phyloP scores from a whole-genome alignment of 2,888 invertebrate genomes.

The Lissocephala sabroskyi region DNA sequence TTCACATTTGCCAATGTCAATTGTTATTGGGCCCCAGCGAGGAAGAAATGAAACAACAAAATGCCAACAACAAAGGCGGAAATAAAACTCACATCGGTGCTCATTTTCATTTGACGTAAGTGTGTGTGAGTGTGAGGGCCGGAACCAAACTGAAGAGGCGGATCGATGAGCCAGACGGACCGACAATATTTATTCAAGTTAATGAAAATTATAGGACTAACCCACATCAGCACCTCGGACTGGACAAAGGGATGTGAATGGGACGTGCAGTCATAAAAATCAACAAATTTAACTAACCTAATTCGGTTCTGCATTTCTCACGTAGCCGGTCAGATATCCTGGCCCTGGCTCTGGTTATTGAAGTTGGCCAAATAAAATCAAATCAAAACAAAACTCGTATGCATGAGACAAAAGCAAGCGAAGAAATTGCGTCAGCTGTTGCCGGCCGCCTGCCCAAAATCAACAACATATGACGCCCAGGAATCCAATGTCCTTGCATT shows the following conservation, averaged over 20 bases:
- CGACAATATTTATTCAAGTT: conserved; percentile 25
- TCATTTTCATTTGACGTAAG: not conserved
- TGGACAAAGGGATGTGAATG: not conserved
- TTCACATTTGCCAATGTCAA: conserved; percentile 18
- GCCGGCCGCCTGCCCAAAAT: not conserved
- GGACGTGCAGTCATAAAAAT: conserved; percentile 16
- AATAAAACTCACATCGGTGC: not conserved
- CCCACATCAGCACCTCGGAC: no score
- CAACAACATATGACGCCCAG: conserved; percentile 37
- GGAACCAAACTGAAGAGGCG: conserved; percentile 8
- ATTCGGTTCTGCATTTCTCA: conserved; percentile 36
- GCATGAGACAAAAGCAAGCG: not conserved
- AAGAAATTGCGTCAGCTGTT: not conserved
- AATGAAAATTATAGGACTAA: conserved; percentile 20
- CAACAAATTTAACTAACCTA: conserved; percentile 28
- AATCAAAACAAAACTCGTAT: conserved; percentile 43
- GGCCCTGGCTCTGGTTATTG: not conserved
- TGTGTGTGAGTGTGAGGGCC: not conserved
- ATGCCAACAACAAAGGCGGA: not conserved
- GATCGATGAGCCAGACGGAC: not conserved
- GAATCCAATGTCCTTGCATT: no score
- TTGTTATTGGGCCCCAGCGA: conserved; percentile 27
- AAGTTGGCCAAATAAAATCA: conserved; percentile 44
- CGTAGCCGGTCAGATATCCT: not conserved
- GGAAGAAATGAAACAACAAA: no score